Evolutionary conservation across 2,797 vertebrate genomes (phyloP), one percentile per base, ranked within the genome.

Genomic region (Epinephelus awoara): DNA sequence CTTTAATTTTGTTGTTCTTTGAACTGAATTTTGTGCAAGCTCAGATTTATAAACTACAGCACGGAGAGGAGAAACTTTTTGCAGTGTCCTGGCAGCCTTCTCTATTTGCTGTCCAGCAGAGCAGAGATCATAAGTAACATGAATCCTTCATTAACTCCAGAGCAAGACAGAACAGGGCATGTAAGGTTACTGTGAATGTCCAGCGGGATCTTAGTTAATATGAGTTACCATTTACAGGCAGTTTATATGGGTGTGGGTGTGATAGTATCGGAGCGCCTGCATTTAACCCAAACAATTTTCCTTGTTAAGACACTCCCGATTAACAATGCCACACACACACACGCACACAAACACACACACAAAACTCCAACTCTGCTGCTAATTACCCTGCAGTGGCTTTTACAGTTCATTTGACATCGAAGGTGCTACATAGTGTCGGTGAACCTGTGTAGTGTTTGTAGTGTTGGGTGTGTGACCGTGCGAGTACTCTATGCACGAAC

Each of bases 371-470:
- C 56, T 56, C 25, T 12, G 64, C 70, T 54, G 62, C 82, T 89
- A 89, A 90, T 91, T 86, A 84, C 83, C 75, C 73, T 15, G 74
- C 64, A 38, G 1, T 21, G 69, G 49, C 62, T 79, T 79, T 86
- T 85, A 77, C 87, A 85, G 81, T 87, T 89, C 66, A 84, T 79
- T 84, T 85, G 82, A 89, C 75, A 88, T 85, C 7, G 14, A 63
- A 86, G 80, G 83, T 86, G 91, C 72, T 59, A 83, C 87, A 82
- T 21, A 47, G 86, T 72, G 80, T 72, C 34, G 15, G 46, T 72
- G 77, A 86, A 88, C 86, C 80, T 46, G 62, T 21, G 80, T 70
- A 21, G 76, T 55, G 77, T 80, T 74, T 80, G 62, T 59, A 61
- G 77, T 52, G 64, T 14, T 11, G 59, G 74, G 54, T 52, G 77